A percentile compares a stretch with the other conserved stretches of the same genome.
Evolutionary conservation across 2,888 invertebrate species (phyloP).

Genomic region (Brachylomia viminalis): DNA sequence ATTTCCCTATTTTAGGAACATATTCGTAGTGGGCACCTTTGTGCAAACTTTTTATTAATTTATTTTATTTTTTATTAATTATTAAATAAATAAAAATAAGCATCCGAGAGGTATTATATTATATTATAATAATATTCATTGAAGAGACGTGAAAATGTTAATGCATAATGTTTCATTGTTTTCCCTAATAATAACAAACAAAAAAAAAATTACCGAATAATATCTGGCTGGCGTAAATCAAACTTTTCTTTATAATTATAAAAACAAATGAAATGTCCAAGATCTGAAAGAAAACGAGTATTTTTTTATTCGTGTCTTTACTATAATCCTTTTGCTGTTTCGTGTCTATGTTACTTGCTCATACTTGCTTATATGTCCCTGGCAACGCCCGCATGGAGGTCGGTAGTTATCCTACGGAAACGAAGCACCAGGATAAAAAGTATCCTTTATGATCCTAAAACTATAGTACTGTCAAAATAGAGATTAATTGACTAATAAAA

Average conservation of each 20-base stretch:
- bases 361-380: too few species aligned
- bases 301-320: background rate
- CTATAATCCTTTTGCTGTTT: background rate
- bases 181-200: background rate
- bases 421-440: background rate
- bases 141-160: background rate
- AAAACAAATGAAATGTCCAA: background rate
- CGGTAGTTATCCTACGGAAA: background rate
- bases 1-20: background rate
- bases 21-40: background rate
- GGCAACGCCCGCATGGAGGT: background rate
- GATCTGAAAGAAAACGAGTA: background rate
- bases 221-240: background rate
- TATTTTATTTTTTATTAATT: background rate
- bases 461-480: too few species aligned
- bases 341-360: background rate
- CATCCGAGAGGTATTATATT: background rate
- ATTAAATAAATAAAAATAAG: slow-evolving; percentile 1
- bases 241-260: background rate
- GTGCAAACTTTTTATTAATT: background rate
- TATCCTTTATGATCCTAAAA: background rate
- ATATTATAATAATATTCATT: background rate
- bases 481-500: too few species aligned
- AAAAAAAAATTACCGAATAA: too few species aligned
- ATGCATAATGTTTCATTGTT: background rate